Evolutionary conservation across 2,113 vertebrate species (phyloP).

Genomic region (Neoarius graeffei): DNA sequence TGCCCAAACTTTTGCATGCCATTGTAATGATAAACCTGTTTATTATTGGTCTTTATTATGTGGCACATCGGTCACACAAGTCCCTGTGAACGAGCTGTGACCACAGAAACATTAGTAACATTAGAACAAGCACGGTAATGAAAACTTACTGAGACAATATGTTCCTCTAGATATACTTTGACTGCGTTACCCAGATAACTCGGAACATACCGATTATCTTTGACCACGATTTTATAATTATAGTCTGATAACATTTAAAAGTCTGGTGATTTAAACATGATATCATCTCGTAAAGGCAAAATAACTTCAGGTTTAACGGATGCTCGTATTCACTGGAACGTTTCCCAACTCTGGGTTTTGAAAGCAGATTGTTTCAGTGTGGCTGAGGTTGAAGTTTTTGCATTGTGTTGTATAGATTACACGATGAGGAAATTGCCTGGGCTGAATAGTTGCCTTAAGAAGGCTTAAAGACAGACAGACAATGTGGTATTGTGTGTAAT

Average conservation of each 20-base stretch:
- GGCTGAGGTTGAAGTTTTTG: neutral
- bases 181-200: neutral
- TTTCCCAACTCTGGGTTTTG: too few species aligned
- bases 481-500: conserved; percentile 25
- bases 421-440: conserved; percentile 8
- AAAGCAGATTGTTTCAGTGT: neutral
- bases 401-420: neutral
- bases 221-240: neutral
- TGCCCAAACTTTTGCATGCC: too few species aligned
- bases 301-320: neutral
- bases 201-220: neutral
- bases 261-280: too few species aligned
- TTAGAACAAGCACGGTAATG: neutral
- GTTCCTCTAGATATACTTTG: neutral
- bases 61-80: neutral
- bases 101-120: neutral
- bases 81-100: neutral
- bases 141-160: neutral
- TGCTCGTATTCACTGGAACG: neutral
- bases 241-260: neutral
- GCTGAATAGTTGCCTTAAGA: neutral
- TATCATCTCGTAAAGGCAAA: neutral
- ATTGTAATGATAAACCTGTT: neutral
- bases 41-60: neutral
- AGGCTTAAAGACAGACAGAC: conserved; percentile 12